Evolutionary conservation across 37 sponge, comb jelly and placozoan species (phyloP).

Genomic region (Oscarella lobularis): DNA sequence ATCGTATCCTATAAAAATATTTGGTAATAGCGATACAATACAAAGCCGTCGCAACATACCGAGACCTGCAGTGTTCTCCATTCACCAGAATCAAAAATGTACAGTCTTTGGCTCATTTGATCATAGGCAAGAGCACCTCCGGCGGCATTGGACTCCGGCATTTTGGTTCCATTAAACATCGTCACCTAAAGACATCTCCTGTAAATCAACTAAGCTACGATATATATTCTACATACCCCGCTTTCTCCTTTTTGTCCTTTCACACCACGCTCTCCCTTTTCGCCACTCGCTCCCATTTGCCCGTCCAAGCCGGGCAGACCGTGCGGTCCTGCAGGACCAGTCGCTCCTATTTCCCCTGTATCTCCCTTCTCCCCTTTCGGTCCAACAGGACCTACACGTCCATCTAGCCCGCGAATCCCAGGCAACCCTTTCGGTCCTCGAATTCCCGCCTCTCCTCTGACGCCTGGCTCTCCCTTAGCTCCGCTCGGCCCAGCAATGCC

Average conservation of each 20-base stretch:
- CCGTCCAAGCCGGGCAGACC: slow-evolving; percentile 13
- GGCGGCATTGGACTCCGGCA: background rate
- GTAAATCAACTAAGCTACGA: background rate
- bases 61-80: background rate
- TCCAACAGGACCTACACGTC: background rate
- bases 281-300: background rate
- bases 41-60: background rate
- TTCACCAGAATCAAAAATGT: background rate
- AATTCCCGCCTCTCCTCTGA: background rate
- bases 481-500: slow-evolving; percentile 1
- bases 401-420: background rate
- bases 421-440: background rate
- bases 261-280: slow-evolving; percentile 11
- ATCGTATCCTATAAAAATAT: background rate
- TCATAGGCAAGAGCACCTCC: background rate
- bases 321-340: slow-evolving; percentile 5
- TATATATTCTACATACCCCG: background rate
- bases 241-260: slow-evolving; percentile 6
- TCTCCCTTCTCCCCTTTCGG: slow-evolving; percentile 13
- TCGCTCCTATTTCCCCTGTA: slow-evolving; percentile 10
- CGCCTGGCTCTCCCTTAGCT: slow-evolving; percentile 3
- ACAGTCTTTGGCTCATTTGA: background rate
- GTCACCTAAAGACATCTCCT: no score
- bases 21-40: background rate
- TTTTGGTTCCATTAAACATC: no score